Conservation (phyloP, 92 coral and sea anemone species). For the Heliopora coerulea region DNA sequence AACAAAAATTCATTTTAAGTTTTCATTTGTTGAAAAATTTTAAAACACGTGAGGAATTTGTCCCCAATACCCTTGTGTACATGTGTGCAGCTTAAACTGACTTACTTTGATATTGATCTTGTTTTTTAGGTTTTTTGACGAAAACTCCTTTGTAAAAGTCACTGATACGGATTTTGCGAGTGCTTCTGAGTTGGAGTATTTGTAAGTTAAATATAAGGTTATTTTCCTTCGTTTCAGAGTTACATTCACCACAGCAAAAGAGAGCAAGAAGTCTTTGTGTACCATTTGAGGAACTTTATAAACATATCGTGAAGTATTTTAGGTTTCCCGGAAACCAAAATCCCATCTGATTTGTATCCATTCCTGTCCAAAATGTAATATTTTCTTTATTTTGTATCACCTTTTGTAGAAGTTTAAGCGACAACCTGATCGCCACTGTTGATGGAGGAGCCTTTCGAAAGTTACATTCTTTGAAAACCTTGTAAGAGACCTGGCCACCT, state of each 20-base stretch:
- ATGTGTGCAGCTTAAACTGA: no score
- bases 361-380: background rate
- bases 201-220: slow-evolving; percentile 37
- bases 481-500: slow-evolving; percentile 43
- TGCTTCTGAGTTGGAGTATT: slow-evolving; percentile 37
- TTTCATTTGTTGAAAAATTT: no score
- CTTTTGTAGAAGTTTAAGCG: slow-evolving; percentile 36
- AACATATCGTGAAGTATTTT: no score
- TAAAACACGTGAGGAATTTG: no score
- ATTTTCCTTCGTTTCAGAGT: no score
- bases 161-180: slow-evolving; percentile 25
- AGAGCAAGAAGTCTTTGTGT: no score
- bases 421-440: slow-evolving; percentile 29
- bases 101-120: background rate
- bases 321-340: no score
- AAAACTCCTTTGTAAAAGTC: slow-evolving; percentile 35
- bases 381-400: background rate
- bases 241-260: no score
- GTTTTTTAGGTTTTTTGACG: slow-evolving; percentile 43
- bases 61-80: background rate
- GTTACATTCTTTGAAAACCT: slow-evolving; percentile 31
- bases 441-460: slow-evolving; percentile 42
- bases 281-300: no score
- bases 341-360: no score
- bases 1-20: no score